A percentile compares a stretch with the other conserved stretches of the same genome.
Evolutionary conservation across 2,888 invertebrate genomes (phyloP).

Genomic region (Petrolisthes manimaculis): DNA sequence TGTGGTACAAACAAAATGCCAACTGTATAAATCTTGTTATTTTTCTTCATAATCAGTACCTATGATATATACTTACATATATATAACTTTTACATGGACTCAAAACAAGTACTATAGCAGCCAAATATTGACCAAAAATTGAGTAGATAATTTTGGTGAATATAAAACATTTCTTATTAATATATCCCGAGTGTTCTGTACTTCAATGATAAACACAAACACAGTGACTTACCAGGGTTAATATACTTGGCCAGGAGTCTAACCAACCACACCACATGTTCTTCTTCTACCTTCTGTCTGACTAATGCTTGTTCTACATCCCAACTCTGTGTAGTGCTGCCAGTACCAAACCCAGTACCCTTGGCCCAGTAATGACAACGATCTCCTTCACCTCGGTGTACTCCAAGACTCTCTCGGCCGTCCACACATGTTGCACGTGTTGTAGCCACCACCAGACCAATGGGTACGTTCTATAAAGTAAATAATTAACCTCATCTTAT

Average conservation of each 20-base stretch:
- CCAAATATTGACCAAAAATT: neutral
- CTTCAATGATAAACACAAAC: neutral
- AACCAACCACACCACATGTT: slow-evolving; percentile 86
- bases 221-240: slow-evolving; percentile 74
- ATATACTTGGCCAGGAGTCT: slow-evolving; percentile 90
- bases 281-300: slow-evolving; percentile 90
- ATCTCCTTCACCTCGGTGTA: slow-evolving; percentile 59
- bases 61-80: too few relatives aligned
- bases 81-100: neutral
- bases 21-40: too few relatives aligned
- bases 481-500: neutral
- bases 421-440: slow-evolving; percentile 60
- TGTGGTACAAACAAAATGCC: too few relatives aligned
- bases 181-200: neutral
- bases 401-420: slow-evolving; percentile 45
- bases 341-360: slow-evolving; percentile 96
- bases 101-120: neutral
- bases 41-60: too few relatives aligned
- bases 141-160: neutral
- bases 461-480: slow-evolving; percentile 58
- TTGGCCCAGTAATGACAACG: slow-evolving; percentile 81
- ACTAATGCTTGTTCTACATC: slow-evolving; percentile 94
- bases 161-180: neutral
- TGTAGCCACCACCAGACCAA: slow-evolving; percentile 62
- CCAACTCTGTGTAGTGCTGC: slow-evolving; percentile 95